A percentile compares a stretch with the other conserved stretches of the same genome.
Evolutionary conservation across 2,797 vertebrate genomes (phyloP).

Genomic region (Morelia viridis): DNA sequence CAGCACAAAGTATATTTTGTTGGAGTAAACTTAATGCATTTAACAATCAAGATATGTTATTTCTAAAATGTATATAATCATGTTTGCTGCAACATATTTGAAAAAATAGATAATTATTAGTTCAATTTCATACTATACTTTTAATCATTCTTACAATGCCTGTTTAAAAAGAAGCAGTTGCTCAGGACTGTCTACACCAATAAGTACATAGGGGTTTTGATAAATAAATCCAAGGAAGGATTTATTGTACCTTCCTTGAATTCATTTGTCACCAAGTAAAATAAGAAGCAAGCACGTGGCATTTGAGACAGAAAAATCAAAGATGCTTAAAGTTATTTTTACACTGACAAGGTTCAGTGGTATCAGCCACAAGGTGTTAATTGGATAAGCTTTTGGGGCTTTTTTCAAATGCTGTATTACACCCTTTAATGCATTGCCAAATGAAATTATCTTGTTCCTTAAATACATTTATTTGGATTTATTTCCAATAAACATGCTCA

Average conservation of each 20-base stretch:
- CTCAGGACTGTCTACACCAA: background rate
- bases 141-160: background rate
- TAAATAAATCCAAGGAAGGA: too few species aligned
- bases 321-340: conserved; percentile 15
- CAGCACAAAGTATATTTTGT: background rate
- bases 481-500: background rate
- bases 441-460: conserved; percentile 16
- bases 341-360: background rate
- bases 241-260: background rate
- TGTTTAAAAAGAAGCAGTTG: background rate
- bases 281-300: background rate
- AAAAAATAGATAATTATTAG: background rate
- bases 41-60: background rate
- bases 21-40: background rate
- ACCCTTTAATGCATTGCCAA: background rate
- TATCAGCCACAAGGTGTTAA: background rate
- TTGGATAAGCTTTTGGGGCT: background rate
- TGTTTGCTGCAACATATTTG: background rate
- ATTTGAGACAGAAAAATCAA: background rate
- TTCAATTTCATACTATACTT: background rate
- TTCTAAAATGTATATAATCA: background rate
- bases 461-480: background rate
- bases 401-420: background rate
- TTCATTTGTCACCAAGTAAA: conserved; percentile 6
- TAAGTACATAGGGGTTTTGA: background rate